Evolutionary conservation across 2,797 vertebrate genomes (phyloP).

Genomic region (Thripadectes ignobilis): DNA sequence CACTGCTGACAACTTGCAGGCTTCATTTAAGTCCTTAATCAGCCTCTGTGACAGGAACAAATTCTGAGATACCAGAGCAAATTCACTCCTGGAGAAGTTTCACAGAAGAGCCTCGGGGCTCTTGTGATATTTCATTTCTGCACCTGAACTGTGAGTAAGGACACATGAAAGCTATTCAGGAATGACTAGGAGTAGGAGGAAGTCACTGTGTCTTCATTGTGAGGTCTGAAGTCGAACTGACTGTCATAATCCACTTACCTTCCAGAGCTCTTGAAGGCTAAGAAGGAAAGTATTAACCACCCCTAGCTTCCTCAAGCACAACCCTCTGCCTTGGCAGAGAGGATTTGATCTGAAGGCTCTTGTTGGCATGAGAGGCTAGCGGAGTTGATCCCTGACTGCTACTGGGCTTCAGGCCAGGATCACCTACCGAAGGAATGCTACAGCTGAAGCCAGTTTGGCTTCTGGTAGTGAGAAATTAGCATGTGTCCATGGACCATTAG

Average conservation of each 20-base stretch:
- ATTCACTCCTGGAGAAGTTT: slow-evolving; percentile 7
- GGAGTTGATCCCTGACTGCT: background rate
- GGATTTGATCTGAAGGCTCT: background rate
- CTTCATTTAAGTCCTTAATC: slow-evolving; percentile 14
- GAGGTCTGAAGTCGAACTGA: background rate
- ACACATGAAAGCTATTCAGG: background rate
- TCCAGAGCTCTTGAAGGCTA: background rate
- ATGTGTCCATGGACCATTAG: background rate
- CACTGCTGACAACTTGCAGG: background rate
- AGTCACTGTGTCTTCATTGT: background rate
- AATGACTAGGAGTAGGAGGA: background rate
- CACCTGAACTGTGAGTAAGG: background rate
- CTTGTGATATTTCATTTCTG: background rate
- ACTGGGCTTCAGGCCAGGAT: slow-evolving; percentile 1
- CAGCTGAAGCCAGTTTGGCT: background rate
- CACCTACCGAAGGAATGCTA: background rate
- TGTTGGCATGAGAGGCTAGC: fast-evolving
- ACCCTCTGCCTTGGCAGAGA: background rate
- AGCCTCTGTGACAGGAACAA: background rate
- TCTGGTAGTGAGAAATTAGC: background rate
- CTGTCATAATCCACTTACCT: background rate
- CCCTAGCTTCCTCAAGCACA: background rate
- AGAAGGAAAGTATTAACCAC: background rate
- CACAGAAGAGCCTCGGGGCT: background rate
- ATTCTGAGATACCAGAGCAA: background rate